A percentile compares a stretch with the other conserved stretches of the same genome.
phyloP scores from a whole-genome alignment of 2,888 invertebrate species.

The Eupithecia dodoneata region DNA sequence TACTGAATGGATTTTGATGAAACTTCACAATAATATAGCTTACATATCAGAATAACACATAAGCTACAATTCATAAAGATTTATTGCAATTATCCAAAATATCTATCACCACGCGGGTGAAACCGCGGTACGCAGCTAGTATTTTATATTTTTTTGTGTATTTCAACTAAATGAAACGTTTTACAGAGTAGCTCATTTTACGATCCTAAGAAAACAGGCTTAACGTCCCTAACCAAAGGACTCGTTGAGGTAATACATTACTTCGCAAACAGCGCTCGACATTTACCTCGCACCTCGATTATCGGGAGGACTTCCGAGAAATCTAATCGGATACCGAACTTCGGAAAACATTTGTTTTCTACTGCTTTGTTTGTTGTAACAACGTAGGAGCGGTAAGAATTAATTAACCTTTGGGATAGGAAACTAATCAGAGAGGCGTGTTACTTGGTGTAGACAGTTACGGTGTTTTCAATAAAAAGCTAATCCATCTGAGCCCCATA shows the following conservation, averaged over 20 bases:
- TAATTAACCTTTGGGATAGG: conserved; percentile 12
- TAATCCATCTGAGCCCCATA: not conserved
- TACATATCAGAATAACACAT: too few relatives aligned
- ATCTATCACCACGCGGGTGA: too few relatives aligned
- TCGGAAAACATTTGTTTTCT: conserved; percentile 22
- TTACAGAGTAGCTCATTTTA: not conserved
- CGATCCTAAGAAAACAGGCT: conserved; percentile 8
- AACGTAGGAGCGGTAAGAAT: not conserved
- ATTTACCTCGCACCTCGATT: conserved; percentile 19
- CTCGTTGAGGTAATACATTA: conserved; percentile 16
- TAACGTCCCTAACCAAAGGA: not conserved
- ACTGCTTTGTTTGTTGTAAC: conserved; percentile 14
- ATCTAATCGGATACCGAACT: conserved; percentile 27
- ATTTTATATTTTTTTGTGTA: too few relatives aligned
- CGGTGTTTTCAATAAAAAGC: not conserved
- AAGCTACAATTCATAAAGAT: too few relatives aligned
- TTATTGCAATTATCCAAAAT: too few relatives aligned
- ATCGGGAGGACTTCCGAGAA: conserved; percentile 19
- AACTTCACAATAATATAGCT: too few relatives aligned
- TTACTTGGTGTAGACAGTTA: not conserved
- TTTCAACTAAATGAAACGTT: not conserved
- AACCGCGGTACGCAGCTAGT: too few relatives aligned
- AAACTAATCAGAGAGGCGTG: conserved; percentile 4
- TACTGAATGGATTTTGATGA: too few relatives aligned
- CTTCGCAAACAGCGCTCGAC: conserved; percentile 21